Base-by-base conservation (phyloP, 2,888 invertebrate genomes). In the Drosophila cracens region DNA sequence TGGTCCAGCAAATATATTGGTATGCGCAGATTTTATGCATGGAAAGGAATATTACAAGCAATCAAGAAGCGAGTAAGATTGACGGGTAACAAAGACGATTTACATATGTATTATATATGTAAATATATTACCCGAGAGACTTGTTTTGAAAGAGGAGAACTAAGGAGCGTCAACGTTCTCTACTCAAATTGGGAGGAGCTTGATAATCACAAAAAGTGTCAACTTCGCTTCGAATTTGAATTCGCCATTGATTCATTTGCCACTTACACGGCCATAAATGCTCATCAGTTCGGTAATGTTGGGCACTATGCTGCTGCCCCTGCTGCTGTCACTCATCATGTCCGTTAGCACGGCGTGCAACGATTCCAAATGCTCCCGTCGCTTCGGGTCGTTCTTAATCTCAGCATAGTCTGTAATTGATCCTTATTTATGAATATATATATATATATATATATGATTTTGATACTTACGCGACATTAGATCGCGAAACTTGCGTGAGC, bases 401-500 rank as follows among this genome's bases (percentile, higher is more conserved):
- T 98, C 96, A 0, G 96, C 94, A 90, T 96, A 96, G 94, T 98
- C 98, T 98, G 62, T 2, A 53, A 54, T 27, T 53, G 6, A 21
- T 16, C 4, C 7, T 31, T 49, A 11, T 49, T 29, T 27, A 25
- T 4, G 8, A 2, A 46, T 46, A 25, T 46, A 46, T 13, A 43
- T 13, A 21, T 13, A 43, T 13, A 2, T 8, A 2, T 8, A 8
- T 27, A 5, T 4, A 0, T 1, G 2, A 16, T 8, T 1, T 1
- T 1, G 4, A 1, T 46, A 81, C 96, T 95, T 94, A 98, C 98
- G 98, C 58, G 98, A 97, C 97, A 98, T 97, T 29, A 98, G 93
- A 93, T 98, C 97, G 89, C 96, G 96, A 94, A 97, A 98, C 93
- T 95, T 96, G 65, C 97, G 94, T 81, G 95, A 97, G 16, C 94